phyloP scores from a whole-genome alignment of 2,888 invertebrate species.

The Bedellia somnulentella region DNA sequence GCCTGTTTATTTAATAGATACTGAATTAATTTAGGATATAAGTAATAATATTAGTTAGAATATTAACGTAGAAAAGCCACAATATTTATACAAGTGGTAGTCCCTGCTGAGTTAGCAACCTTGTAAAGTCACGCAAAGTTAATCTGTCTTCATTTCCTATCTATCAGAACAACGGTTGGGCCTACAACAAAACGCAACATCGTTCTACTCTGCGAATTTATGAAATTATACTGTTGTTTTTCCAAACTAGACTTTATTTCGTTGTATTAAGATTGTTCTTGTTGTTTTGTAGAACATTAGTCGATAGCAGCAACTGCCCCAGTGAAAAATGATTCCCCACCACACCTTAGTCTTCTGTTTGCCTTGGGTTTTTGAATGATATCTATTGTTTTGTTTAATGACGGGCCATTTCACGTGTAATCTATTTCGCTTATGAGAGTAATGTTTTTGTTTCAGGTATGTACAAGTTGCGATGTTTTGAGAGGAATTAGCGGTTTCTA shows the following conservation, averaged over 20 bases:
- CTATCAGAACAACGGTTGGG: constrained; percentile 42
- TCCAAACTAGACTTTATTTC: neutral
- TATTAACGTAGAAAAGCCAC: constrained; percentile 9
- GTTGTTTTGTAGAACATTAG: constrained; percentile 36
- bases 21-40: neutral
- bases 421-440: constrained; percentile 29
- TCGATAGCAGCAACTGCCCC: constrained; percentile 42
- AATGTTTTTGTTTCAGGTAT: constrained; percentile 38
- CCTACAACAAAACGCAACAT: constrained; percentile 14
- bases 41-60: constrained; percentile 7
- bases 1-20: neutral
- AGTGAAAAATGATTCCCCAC: constrained; percentile 55
- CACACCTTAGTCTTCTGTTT: constrained; percentile 40
- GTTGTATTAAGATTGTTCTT: constrained; percentile 1
- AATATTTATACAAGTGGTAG: constrained; percentile 17
- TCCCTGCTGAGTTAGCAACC: constrained; percentile 16
- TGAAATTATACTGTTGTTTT: too few species aligned
- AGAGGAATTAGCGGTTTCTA: too few species aligned
- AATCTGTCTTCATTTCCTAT: constrained; percentile 61
- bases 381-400: constrained; percentile 33
- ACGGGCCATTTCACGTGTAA: constrained; percentile 31
- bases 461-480: too few species aligned
- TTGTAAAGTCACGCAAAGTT: constrained; percentile 49
- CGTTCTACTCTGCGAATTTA: neutral
- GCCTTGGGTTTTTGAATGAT: constrained; percentile 35